Percentiles rank a stretch among this genome's conserved stretches.
phyloP scores from a whole-genome alignment of 2,797 vertebrate species.

The Acomys russatus region DNA sequence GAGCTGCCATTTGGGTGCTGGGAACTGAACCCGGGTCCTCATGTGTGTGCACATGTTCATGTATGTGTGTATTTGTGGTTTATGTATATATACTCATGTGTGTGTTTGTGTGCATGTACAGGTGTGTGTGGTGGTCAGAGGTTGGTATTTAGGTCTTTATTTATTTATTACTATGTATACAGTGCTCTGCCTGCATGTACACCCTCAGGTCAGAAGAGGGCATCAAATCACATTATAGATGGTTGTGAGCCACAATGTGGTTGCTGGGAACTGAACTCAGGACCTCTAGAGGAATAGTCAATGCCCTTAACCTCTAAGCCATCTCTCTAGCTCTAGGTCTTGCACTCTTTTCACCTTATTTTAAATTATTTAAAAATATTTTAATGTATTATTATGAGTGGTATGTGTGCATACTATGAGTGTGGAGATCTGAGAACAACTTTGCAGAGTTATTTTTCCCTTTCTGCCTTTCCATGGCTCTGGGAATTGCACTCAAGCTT shows the following conservation, averaged over 20 bases:
- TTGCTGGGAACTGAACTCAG: no score
- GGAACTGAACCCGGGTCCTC: neutral
- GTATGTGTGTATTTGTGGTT: neutral
- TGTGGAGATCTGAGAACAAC: neutral
- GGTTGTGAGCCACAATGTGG: no score
- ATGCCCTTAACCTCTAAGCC: no score
- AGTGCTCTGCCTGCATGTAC: no score
- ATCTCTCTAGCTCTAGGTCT: no score
- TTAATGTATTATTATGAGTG: neutral
- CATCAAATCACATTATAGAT: no score
- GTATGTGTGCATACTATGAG: neutral
- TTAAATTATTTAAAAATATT: neutral
- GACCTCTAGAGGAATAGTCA: no score
- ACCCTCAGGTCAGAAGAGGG: no score
- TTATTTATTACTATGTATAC: no score
- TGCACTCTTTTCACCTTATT: neutral
- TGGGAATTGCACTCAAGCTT: neutral
- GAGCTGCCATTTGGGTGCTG: neutral
- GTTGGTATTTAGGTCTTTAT: no score
- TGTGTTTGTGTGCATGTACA: neutral
- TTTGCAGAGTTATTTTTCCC: neutral
- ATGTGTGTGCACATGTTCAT: neutral
- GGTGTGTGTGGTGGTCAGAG: neutral
- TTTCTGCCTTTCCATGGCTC: neutral
- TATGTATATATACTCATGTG: neutral